These are phyloP conservation scores for Myzus persicae DNA, from an alignment of 1,140 invertebrate genomes.

Conservation along the genomic window DNA sequence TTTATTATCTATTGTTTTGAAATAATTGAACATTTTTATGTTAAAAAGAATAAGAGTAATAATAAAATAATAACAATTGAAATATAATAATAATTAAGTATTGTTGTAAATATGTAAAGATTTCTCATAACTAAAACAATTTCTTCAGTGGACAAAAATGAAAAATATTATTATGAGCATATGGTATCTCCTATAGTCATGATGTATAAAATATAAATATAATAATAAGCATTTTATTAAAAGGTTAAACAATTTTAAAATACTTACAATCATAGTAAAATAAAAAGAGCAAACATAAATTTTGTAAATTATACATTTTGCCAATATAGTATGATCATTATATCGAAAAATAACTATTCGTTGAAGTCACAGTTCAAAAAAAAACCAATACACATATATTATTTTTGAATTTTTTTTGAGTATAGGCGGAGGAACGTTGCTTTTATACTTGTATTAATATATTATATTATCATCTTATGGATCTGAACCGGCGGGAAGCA, in stretches of 20 bases:
- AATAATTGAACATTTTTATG: neutral
- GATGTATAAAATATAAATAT: neutral
- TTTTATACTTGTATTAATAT: too few relatives aligned
- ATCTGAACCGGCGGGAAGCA: too few relatives aligned
- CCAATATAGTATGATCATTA: neutral
- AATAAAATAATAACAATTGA: constrained; percentile 24
- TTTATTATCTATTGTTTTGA: constrained; percentile 26
- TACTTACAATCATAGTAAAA: neutral
- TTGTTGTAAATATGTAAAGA: neutral
- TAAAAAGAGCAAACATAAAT: neutral
- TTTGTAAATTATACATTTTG: neutral
- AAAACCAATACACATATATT: neutral
- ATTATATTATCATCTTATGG: too few relatives aligned
- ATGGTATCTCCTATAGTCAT: neutral
- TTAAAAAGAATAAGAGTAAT: constrained; percentile 9
- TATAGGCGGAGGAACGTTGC: too few relatives aligned
- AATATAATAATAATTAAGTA: neutral
- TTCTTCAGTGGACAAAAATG: neutral
- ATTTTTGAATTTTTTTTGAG: too few relatives aligned
- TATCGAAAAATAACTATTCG: neutral
- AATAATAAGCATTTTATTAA: neutral
- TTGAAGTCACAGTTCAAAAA: neutral
- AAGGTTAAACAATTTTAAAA: neutral
- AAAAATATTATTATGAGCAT: neutral
- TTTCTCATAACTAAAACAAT: neutral